Conservation (phyloP, 2,888 invertebrate genomes). For the Chloroclysta siterata region DNA sequence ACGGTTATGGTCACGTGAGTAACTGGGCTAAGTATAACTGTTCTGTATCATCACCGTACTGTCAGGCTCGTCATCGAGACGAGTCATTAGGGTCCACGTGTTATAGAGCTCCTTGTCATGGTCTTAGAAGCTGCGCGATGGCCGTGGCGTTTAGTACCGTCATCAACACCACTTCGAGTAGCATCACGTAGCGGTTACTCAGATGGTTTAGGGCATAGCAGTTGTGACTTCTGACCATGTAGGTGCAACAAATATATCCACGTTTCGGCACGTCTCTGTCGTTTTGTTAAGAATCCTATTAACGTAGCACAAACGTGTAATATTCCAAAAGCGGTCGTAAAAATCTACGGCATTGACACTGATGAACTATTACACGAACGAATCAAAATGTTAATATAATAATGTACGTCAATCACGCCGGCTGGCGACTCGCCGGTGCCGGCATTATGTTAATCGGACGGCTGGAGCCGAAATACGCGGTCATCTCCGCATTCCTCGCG, state of each 20-base stretch:
- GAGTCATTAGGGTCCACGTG: constrained; percentile 23
- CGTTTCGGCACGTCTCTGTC: not conserved
- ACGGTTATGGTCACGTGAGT: constrained; percentile 33
- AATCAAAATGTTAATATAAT: constrained; percentile 33
- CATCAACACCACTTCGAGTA: not conserved
- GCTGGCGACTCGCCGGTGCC: constrained; percentile 57
- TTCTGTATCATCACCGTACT: constrained; percentile 22
- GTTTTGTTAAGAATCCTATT: constrained; percentile 9
- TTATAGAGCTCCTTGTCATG: constrained; percentile 6
- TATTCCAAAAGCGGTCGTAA: constrained; percentile 17
- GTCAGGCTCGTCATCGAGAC: constrained; percentile 13
- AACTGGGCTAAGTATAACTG: constrained; percentile 33
- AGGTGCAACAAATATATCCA: not conserved
- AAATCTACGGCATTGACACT: constrained; percentile 46
- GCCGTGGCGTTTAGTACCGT: not conserved
- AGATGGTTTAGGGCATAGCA: not conserved
- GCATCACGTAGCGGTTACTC: not conserved
- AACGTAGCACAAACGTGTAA: constrained; percentile 15
- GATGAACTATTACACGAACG: constrained; percentile 41
- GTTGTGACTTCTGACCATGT: not conserved
- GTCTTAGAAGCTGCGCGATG: not conserved
- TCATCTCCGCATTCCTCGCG: constrained; percentile 81
- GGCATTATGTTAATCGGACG: constrained; percentile 69
- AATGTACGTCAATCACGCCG: constrained; percentile 38
- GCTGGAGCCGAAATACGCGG: constrained; percentile 64